phyloP scores from a whole-genome alignment of 2,888 invertebrate genomes.

The Drosophila bunnanda region DNA sequence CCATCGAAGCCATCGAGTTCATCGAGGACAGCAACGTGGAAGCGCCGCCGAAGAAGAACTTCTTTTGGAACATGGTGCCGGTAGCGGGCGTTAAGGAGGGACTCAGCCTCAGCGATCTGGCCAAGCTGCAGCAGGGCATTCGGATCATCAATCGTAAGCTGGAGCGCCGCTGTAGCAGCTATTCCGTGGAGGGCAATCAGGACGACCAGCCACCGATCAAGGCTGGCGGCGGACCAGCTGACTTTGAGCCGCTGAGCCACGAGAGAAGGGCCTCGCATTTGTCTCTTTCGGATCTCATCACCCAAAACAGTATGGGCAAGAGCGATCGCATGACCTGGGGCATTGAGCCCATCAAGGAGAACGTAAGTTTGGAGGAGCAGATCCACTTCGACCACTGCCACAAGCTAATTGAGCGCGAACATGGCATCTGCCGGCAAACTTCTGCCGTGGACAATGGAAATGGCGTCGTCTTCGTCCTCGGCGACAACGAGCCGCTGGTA shows the following conservation, averaged over 20 bases:
- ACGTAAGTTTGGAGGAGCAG: conserved; percentile 82
- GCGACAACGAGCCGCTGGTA: conserved; percentile 89
- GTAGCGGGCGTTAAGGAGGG: conserved; percentile 80
- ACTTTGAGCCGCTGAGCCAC: conserved; percentile 54
- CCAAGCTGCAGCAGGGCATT: conserved; percentile 71
- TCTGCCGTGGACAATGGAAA: conserved; percentile 60
- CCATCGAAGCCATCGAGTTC: conserved; percentile 82
- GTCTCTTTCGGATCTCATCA: conserved; percentile 83
- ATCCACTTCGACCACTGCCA: conserved; percentile 80
- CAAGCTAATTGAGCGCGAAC: conserved; percentile 76
- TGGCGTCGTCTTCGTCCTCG: conserved; percentile 89
- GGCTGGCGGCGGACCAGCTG: conserved; percentile 4
- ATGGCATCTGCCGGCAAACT: conserved; percentile 65
- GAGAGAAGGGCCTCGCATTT: conserved; percentile 71
- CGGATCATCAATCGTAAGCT: conserved; percentile 72
- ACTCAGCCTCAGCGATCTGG: conserved; percentile 78
- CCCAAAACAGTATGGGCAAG: conserved; percentile 84
- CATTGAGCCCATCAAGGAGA: conserved; percentile 83
- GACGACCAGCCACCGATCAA: conserved; percentile 20
- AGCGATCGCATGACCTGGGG: conserved; percentile 84
- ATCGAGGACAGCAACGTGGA: conserved; percentile 59
- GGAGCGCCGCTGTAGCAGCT: conserved; percentile 73
- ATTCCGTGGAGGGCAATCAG: conserved; percentile 58
- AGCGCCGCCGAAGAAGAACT: conserved; percentile 62
- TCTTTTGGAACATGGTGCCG: conserved; percentile 82